These are phyloP conservation scores for Malacoraja senta DNA, from an alignment of 2,797 vertebrate genomes.

Conservation along the genomic window DNA sequence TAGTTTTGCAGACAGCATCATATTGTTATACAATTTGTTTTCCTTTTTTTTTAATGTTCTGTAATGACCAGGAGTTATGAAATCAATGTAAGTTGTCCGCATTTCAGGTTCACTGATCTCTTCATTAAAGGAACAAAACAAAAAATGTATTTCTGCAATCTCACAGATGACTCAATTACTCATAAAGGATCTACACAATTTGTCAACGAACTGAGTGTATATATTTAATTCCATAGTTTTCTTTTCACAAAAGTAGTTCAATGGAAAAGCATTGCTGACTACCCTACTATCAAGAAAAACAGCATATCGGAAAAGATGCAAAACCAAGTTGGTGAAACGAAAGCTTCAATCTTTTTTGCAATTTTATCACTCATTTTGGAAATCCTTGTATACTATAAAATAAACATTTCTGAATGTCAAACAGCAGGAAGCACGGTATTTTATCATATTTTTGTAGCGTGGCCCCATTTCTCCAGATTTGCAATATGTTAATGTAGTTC, in stretches of 20 bases:
- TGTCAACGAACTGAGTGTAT: not conserved
- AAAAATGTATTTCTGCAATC: constrained; percentile 51
- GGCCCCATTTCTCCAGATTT: not conserved
- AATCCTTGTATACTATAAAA: not conserved
- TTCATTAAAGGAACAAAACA: constrained; percentile 59
- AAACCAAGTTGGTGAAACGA: not conserved
- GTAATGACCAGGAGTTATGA: constrained; percentile 52
- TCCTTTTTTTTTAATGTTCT: constrained; percentile 53
- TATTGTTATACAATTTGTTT: constrained; percentile 54
- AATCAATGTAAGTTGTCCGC: constrained; percentile 57
- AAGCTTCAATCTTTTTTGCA: not conserved
- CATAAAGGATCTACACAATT: not conserved
- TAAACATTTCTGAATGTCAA: not conserved
- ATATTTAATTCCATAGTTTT: not conserved
- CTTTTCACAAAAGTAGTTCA: not conserved
- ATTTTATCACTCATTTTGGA: not conserved
- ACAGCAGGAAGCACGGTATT: not conserved
- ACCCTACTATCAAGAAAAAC: not conserved
- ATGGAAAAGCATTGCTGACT: not conserved
- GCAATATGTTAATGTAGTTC: too few species aligned
- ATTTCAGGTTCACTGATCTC: constrained; percentile 59
- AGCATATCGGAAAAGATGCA: not conserved
- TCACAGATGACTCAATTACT: not conserved
- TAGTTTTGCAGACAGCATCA: constrained; percentile 58
- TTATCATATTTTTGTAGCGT: not conserved